These are phyloP conservation scores for Echinops telfairi DNA, from an alignment of 2,113 vertebrate species.

Conservation along the genomic window DNA sequence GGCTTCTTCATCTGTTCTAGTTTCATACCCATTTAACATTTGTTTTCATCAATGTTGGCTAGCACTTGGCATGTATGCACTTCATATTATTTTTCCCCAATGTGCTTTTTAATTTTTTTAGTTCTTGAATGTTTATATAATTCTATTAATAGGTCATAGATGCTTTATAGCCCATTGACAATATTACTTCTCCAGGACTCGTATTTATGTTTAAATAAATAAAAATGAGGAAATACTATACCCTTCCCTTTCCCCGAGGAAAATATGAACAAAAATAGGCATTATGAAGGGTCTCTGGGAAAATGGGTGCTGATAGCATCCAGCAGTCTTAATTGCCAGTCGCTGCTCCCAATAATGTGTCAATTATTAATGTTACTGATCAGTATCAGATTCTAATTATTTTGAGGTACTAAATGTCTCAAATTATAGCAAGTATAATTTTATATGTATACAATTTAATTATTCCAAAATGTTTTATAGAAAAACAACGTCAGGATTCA, in stretches of 20 bases:
- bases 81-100: conserved; percentile 64
- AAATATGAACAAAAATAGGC: background rate
- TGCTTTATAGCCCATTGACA: conserved; percentile 78
- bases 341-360: conserved; percentile 3
- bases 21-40: conserved; percentile 85
- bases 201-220: conserved; percentile 61
- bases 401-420: conserved; percentile 14
- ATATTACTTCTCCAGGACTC: conserved; percentile 65
- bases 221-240: background rate
- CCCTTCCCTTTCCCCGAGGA: background rate
- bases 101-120: conserved; percentile 82
- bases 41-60: conserved; percentile 81
- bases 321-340: background rate
- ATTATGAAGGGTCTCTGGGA: background rate
- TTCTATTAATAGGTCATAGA: conserved; percentile 80
- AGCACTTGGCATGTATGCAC: conserved; percentile 85
- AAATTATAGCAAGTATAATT: background rate
- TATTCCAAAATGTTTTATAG: conserved; percentile 9
- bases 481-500: conserved; percentile 33
- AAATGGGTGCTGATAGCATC: background rate
- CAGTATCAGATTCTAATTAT: conserved; percentile 29
- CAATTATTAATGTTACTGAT: background rate
- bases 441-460: conserved; percentile 4
- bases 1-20: conserved; percentile 84
- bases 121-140: conserved; percentile 86